A percentile compares a stretch with the other conserved stretches of the same genome.
These are phyloP conservation scores for Oscheius sp. DNA, from an alignment of 2,888 invertebrate genomes.

Conservation along the genomic window DNA sequence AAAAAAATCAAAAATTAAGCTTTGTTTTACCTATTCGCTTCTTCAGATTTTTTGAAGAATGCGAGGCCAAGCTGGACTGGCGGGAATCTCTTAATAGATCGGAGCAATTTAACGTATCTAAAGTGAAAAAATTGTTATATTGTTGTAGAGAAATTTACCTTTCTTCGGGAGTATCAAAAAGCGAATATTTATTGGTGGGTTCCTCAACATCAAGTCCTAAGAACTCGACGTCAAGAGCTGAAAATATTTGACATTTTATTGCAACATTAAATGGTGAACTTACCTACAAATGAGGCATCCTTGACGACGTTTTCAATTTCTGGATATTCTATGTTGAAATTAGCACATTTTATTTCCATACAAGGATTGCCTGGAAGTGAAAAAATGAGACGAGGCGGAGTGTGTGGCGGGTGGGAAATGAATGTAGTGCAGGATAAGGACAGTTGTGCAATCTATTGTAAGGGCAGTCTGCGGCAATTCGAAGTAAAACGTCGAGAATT, in stretches of 20 bases:
- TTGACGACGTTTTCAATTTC: slow-evolving; percentile 17
- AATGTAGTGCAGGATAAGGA: not conserved
- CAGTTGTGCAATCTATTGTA: not conserved
- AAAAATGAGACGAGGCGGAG: not conserved
- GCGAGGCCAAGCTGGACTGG: slow-evolving; percentile 32
- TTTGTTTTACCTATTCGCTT: not conserved
- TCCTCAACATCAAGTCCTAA: slow-evolving; percentile 29
- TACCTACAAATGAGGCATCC: slow-evolving; percentile 25
- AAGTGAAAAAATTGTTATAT: not conserved
- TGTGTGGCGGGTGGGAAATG: not conserved
- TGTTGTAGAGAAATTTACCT: not conserved
- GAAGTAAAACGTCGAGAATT: not conserved
- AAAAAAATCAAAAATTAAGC: not conserved
- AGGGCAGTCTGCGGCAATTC: too few species aligned
- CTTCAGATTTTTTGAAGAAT: slow-evolving; percentile 12
- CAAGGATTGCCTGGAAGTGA: slow-evolving; percentile 17
- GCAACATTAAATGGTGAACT: not conserved
- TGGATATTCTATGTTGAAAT: slow-evolving; percentile 11
- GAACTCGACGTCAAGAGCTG: slow-evolving; percentile 33
- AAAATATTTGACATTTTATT: not conserved
- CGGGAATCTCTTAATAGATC: slow-evolving; percentile 27
- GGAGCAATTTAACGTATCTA: slow-evolving; percentile 23
- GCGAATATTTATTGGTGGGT: not conserved
- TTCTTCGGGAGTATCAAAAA: slow-evolving; percentile 24
- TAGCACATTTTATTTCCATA: slow-evolving; percentile 29